Base-by-base conservation (phyloP, 2,888 invertebrate genomes). In the Alloscopus bannaensis region DNA sequence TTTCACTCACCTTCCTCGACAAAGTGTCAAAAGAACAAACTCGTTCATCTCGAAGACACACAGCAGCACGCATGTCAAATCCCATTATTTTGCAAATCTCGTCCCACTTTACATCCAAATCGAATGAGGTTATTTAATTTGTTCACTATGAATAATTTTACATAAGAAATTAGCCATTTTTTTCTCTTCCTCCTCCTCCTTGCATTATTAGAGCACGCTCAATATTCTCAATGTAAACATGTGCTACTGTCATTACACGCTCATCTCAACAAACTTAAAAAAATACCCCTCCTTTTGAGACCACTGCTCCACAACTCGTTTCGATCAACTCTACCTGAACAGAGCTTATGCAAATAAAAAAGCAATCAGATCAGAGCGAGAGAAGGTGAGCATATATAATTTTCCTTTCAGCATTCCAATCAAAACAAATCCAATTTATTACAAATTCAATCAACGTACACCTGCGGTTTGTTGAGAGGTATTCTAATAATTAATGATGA, bases 321-420 rank as follows among this genome's bases (percentile, higher is more conserved):
- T 16, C 18, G 13, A 36, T 8, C 36, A 8, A 13, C 36, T 13
- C 36, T 36, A 8, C 8, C 36, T 36, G 36, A 36, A 13, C 36
- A 36, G 13, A 36, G 13, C 6, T 36, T 26, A 45, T 42, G 13
- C n/a, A 42, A 64, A 64, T 64, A 11, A 42, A 26, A 64, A 24
- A 24, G 22, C 4, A 16, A 45, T 52, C 6, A 24, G 20, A 24
- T 40, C 64, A n/a, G 13, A 40, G 42, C 6, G 8, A 60, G 31
- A n/a, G 26, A 36, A 26, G n/a, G 4, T 64, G 1, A 22, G n/a
- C 40, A 18, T 16, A 18, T 50, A 29, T 52, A 68, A 52, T 68
- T 68, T 68, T 50, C 66, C 45, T 68, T 31, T 68, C 66, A 68
- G 24, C 66, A 68, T 68, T 50, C 31, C n/a, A 60, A 60, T n/a